phyloP scores from a whole-genome alignment of 2,797 vertebrate genomes.

The Epinephelus awoara region DNA sequence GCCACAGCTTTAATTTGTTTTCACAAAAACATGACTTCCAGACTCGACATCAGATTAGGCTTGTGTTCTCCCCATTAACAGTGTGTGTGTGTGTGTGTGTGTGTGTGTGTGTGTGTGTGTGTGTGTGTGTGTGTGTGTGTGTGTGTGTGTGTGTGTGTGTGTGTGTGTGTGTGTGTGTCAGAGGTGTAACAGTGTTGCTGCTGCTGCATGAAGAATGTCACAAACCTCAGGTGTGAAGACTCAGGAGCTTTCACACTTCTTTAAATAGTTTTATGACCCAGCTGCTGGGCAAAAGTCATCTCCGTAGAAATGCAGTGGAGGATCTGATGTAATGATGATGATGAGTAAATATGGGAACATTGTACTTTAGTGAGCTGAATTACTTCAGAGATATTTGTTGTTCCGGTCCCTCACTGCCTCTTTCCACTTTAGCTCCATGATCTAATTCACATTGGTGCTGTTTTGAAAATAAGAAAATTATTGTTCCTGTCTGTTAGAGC shows the following conservation, averaged over 20 bases:
- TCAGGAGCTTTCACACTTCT: constrained; percentile 52
- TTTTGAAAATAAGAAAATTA: neutral
- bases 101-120: constrained; percentile 22
- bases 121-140: constrained; percentile 17
- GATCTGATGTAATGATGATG: neutral
- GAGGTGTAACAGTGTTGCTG: constrained; percentile 10
- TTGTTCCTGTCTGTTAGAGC: neutral
- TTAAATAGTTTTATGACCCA: constrained; percentile 76
- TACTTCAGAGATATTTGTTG: neutral
- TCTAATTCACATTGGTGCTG: neutral
- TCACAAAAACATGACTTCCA: neutral
- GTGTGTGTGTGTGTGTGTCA: neutral
- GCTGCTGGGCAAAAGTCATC: constrained; percentile 77
- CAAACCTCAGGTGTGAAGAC: constrained; percentile 68
- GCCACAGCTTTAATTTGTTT: neutral
- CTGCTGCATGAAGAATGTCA: constrained; percentile 62
- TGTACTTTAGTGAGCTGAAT: constrained; percentile 5
- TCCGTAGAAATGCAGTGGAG: constrained; percentile 46
- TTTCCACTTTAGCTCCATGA: neutral
- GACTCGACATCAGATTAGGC: neutral
- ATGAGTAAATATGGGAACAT: constrained; percentile 12
- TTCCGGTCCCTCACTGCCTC: neutral
- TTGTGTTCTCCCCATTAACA: too few relatives aligned
- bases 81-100: neutral
- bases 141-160: neutral